Percentiles rank a stretch among this genome's conserved stretches.
Conservation (phyloP, 2,797 vertebrate species). For the Bufotes viridis region DNA sequence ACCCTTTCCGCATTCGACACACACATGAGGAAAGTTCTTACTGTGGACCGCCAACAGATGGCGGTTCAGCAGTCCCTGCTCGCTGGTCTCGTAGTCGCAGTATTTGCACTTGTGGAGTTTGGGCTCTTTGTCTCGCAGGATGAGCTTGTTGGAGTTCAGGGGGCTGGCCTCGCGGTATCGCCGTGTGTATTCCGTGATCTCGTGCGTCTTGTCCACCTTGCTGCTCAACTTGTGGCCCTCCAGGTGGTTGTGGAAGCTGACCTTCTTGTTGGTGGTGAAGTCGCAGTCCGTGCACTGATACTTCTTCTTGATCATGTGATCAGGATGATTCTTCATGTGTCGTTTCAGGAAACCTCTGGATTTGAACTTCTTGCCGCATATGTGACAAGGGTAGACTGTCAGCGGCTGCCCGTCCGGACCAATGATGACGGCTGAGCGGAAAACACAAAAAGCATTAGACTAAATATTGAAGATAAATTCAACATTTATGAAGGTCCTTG, state of each 20-base stretch:
- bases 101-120: conserved; percentile 89
- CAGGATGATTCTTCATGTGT: conserved; percentile 91
- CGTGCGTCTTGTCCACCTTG: conserved; percentile 90
- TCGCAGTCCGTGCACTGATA: conserved; percentile 91
- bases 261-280: conserved; percentile 91
- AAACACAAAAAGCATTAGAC: conserved; percentile 58
- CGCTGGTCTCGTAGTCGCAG: conserved; percentile 88
- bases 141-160: conserved; percentile 93
- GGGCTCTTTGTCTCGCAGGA: conserved; percentile 94
- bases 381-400: conserved; percentile 89
- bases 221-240: conserved; percentile 98
- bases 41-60: conserved; percentile 87
- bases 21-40: conserved; percentile 88
- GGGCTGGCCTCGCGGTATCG: conserved; percentile 96
- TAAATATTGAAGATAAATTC: background rate
- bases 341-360: conserved; percentile 89
- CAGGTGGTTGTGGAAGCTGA: conserved; percentile 91
- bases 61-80: conserved; percentile 87
- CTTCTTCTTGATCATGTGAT: conserved; percentile 89
- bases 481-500: no score
- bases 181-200: conserved; percentile 93
- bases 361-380: conserved; percentile 92
- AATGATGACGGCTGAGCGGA: conserved; percentile 86
- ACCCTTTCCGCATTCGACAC: conserved; percentile 88
- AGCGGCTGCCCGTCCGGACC: conserved; percentile 89